Evolutionary conservation across 1,140 invertebrate genomes (phyloP).

Genomic region (Brachionus rubens): DNA sequence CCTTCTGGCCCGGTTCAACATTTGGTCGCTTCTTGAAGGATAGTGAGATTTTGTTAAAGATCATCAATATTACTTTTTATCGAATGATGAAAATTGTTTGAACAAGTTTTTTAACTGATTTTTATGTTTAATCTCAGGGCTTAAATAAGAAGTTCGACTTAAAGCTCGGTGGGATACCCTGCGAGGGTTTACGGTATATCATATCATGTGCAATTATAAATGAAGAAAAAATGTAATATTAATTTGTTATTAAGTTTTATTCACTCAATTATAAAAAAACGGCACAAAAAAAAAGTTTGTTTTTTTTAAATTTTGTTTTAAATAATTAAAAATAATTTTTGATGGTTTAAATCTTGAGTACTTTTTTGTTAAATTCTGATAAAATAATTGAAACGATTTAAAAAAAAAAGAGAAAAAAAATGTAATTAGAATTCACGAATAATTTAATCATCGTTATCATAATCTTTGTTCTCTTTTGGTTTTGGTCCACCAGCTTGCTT

Average conservation of each 20-base stretch:
- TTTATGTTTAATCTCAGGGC: too few species aligned
- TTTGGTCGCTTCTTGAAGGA: too few species aligned
- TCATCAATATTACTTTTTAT: too few species aligned
- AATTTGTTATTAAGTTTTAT: background rate
- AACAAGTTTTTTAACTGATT: too few species aligned
- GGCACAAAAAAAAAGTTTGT: background rate
- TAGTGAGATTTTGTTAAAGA: too few species aligned
- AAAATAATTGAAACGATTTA: background rate
- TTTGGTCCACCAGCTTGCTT: constrained; percentile 93
- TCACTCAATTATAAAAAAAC: background rate
- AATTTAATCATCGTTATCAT: constrained; percentile 39
- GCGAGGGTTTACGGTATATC: too few species aligned
- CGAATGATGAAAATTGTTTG: too few species aligned
- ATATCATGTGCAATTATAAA: too few species aligned
- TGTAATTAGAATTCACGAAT: background rate
- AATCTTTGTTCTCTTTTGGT: constrained; percentile 49
- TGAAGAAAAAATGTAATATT: background rate
- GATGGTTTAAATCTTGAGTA: background rate
- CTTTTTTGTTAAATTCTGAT: too few species aligned
- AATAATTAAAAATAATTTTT: constrained; percentile 5
- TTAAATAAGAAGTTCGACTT: too few species aligned
- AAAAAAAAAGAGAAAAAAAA: background rate
- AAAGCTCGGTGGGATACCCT: too few species aligned
- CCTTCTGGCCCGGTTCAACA: too few species aligned
- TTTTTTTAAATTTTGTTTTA: constrained; percentile 8